Base-by-base conservation (phyloP, 2,888 invertebrate species). In the Gortyna flavago region DNA sequence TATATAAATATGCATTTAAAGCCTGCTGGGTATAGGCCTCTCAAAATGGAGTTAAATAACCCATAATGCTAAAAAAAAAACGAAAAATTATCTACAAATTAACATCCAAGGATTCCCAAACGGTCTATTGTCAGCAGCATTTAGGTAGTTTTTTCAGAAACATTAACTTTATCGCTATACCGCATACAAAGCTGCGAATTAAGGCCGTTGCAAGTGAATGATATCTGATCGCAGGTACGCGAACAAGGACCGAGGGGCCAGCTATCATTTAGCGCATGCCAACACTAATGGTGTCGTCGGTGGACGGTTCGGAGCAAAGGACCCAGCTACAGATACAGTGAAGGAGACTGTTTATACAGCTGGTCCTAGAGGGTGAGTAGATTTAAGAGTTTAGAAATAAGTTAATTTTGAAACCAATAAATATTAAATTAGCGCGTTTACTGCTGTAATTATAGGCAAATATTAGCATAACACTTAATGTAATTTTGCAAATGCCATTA, bases 261-360 rank as follows among this genome's bases (percentile, higher is more conserved):
- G 97, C 89, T 98, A 98, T 92, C 98, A 98, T 92, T 93, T 97
- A 79, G 98, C 98, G 54, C 97, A 97, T 89, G 97, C 97, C 62
- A 97, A 97, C 92, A 97, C 97, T 86, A 97, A 97, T 70, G 97
- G 97, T 54, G 97, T 97, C 68, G 98, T 98, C 38, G 97, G 97
- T 80, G 98, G 98, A 75, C 97, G 98, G 92, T 98, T 98, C 92
- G 98, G 98, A 67, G 97, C 97, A 81, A 97, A 98, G 89, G 98
- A 98, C 93, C 98, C 98, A n/a, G 97, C 97, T 81, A 97, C 97
- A 84, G 98, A 98, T 74, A 97, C 97, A 70, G 96, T 98, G 72
- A 98, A 98, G 89, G 97, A 97, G 90, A 98, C 98, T 6, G 97
- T 97, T 65, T 98, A 98, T 91, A 98, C 98, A 16, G 98, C 98